phyloP scores from a whole-genome alignment of 2,113 vertebrate species.

The Silurus asotus region DNA sequence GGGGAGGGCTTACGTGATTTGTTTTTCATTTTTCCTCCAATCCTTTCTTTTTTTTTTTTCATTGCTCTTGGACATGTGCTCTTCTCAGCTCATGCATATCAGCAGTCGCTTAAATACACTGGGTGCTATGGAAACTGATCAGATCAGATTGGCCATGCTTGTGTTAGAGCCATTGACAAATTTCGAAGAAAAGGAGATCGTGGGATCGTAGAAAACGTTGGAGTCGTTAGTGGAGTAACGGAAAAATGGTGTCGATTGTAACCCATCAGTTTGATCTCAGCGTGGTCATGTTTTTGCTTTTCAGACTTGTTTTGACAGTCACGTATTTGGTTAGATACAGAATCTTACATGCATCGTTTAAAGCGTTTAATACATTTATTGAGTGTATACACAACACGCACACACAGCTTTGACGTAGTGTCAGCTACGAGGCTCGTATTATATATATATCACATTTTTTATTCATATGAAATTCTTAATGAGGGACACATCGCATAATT shows the following conservation, averaged over 20 bases:
- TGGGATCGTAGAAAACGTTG: background rate
- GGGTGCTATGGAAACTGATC: conserved; percentile 40
- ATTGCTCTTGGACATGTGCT: conserved; percentile 6
- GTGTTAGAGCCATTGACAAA: conserved; percentile 7
- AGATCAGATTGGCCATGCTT: conserved; percentile 8
- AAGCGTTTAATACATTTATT: background rate
- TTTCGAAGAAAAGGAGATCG: conserved; percentile 4
- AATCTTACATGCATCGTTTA: background rate
- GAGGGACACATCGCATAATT: too few relatives aligned
- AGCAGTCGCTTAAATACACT: conserved; percentile 16
- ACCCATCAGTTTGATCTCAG: background rate
- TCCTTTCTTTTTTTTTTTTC: background rate
- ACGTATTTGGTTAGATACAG: background rate
- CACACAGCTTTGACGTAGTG: background rate
- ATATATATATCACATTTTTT: too few relatives aligned
- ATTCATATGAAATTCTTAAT: too few relatives aligned
- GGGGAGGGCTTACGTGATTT: background rate
- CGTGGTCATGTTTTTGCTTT: background rate
- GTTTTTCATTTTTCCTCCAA: background rate
- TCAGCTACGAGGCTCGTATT: too few relatives aligned
- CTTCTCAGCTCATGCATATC: conserved; percentile 17
- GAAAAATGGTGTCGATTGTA: background rate
- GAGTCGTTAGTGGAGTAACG: background rate
- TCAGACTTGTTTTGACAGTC: background rate
- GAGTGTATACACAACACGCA: background rate